These are phyloP conservation scores for Amblyjoppa proteus DNA, from an alignment of 2,888 invertebrate genomes.

Conservation along the genomic window DNA sequence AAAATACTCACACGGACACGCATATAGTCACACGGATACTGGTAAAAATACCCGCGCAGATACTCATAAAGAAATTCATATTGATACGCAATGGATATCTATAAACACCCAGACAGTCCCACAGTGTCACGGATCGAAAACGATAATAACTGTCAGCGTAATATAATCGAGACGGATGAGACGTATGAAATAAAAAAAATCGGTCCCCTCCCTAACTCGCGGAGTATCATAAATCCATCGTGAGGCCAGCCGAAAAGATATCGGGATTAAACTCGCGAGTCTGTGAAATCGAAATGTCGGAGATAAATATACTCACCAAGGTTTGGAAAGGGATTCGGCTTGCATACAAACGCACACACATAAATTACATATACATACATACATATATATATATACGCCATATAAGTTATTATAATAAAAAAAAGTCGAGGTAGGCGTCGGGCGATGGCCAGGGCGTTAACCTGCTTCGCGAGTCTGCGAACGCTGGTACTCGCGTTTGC, in stretches of 20 bases:
- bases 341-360: slow-evolving; percentile 21
- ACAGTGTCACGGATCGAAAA: slow-evolving; percentile 3
- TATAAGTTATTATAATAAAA: slow-evolving; percentile 36
- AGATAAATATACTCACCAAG: slow-evolving; percentile 51
- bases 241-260: slow-evolving; percentile 54
- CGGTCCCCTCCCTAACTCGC: background rate
- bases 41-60: background rate
- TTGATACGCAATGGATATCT: background rate
- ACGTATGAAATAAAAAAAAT: slow-evolving; percentile 16
- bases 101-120: background rate
- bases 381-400: background rate
- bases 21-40: background rate
- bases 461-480: slow-evolving; percentile 74
- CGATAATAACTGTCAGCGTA: slow-evolving; percentile 21
- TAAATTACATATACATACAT: background rate
- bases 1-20: background rate
- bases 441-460: slow-evolving; percentile 78
- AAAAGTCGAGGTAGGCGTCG: slow-evolving; percentile 75
- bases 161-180: slow-evolving; percentile 28
- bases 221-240: slow-evolving; percentile 50
- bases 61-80: background rate
- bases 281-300: slow-evolving; percentile 72
- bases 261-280: slow-evolving; percentile 53
- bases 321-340: slow-evolving; percentile 27
- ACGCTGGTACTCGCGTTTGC: slow-evolving; percentile 59